phyloP scores from a whole-genome alignment of 53 echinoderm and acorn worm genomes.

The Luidia sarsii region DNA sequence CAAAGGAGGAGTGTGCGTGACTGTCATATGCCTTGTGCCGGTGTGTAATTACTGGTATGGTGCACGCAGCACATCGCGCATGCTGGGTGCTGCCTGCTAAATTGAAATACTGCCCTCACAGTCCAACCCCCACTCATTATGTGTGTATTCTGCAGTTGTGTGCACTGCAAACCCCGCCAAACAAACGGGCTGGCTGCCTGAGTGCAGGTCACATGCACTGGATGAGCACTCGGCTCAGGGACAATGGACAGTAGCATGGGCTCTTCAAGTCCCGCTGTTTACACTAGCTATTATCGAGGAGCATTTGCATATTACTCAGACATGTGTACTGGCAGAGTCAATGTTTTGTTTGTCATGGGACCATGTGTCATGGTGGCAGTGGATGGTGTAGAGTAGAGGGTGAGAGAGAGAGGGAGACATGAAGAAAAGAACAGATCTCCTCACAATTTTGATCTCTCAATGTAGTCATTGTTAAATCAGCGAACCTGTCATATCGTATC shows the following conservation, averaged over 20 bases:
- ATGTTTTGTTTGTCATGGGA: slow-evolving; percentile 43
- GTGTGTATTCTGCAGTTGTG: too few relatives aligned
- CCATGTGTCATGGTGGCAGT: too few relatives aligned
- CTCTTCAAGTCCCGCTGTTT: slow-evolving; percentile 9
- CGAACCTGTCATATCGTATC: too few relatives aligned
- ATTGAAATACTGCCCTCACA: slow-evolving; percentile 34
- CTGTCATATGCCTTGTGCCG: too few relatives aligned
- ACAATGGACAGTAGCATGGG: not conserved
- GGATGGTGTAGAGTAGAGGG: too few relatives aligned
- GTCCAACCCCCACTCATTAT: not conserved
- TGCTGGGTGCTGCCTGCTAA: not conserved
- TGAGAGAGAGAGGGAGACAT: not conserved
- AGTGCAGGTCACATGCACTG: slow-evolving; percentile 29
- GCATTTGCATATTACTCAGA: slow-evolving; percentile 53
- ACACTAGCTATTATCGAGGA: slow-evolving; percentile 14
- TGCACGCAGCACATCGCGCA: not conserved
- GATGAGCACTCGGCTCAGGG: not conserved
- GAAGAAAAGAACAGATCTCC: too few relatives aligned
- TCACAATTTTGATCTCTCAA: too few relatives aligned
- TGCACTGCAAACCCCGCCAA: too few relatives aligned
- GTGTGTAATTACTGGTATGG: too few relatives aligned
- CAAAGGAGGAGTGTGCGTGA: not conserved
- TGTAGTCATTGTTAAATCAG: too few relatives aligned
- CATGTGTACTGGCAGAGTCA: slow-evolving; percentile 30
- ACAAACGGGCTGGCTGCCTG: not conserved